phyloP scores from a whole-genome alignment of 1,140 invertebrate species.

The Meloidogyne exigua region DNA sequence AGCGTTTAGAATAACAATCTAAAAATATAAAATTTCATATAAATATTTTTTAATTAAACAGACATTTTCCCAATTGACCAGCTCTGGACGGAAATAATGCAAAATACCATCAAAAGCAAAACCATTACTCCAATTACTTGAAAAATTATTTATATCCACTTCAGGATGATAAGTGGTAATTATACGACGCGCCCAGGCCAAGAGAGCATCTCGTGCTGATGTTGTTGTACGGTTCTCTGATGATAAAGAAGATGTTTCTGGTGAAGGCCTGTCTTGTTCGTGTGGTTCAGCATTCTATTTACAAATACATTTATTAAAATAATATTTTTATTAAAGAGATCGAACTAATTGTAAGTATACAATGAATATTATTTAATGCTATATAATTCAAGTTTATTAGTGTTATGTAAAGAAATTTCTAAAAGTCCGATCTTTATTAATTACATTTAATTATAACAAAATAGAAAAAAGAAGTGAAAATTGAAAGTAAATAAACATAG shows the following conservation, averaged over 20 bases:
- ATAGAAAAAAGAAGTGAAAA: too few relatives aligned
- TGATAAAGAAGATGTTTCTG: slow-evolving; percentile 6
- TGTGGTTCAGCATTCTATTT: neutral
- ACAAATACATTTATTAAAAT: neutral
- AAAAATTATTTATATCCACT: slow-evolving; percentile 90
- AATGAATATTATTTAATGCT: too few relatives aligned
- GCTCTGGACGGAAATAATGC: slow-evolving; percentile 77
- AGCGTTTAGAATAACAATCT: slow-evolving; percentile 3
- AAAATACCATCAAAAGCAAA: slow-evolving; percentile 96
- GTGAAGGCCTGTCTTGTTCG: neutral
- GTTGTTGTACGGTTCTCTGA: slow-evolving; percentile 71
- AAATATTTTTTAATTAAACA: neutral
- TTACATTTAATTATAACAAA: too few relatives aligned
- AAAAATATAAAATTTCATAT: neutral
- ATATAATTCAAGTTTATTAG: too few relatives aligned
- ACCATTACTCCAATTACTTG: slow-evolving; percentile 92
- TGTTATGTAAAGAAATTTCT: too few relatives aligned
- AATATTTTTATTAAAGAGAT: neutral
- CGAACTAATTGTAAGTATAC: too few relatives aligned
- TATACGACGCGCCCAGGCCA: slow-evolving; percentile 84
- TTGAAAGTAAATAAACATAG: too few relatives aligned
- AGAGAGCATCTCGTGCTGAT: slow-evolving; percentile 86
- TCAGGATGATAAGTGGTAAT: slow-evolving; percentile 89
- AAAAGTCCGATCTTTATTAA: too few relatives aligned
- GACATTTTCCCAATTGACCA: slow-evolving; percentile 61